Evolutionary conservation across 2,797 vertebrate genomes (phyloP).

Genomic region (Balearica regulorum): DNA sequence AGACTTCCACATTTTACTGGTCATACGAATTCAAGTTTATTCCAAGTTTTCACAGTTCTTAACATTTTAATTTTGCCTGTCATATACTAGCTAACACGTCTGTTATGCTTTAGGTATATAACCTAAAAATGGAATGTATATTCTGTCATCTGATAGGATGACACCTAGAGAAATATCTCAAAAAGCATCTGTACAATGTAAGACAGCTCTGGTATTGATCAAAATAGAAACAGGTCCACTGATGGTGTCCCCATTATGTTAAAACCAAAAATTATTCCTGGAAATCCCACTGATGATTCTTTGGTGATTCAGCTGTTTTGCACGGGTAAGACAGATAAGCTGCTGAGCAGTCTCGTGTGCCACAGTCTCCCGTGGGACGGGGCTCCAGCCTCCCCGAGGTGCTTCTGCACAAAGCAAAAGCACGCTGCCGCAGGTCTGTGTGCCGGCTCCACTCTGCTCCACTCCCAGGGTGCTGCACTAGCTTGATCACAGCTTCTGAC

Average conservation of each 20-base stretch:
- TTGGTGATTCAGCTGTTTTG: not conserved
- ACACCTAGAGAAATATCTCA: not conserved
- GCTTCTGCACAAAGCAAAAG: rapidly evolving
- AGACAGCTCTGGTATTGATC: not conserved
- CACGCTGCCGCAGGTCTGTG: rapidly evolving
- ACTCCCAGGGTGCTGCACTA: not conserved
- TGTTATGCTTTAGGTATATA: not conserved
- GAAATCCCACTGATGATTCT: not conserved
- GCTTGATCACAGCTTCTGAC: not conserved
- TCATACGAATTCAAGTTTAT: not conserved
- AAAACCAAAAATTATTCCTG: not conserved
- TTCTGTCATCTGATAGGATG: not conserved
- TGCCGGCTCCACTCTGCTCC: not conserved
- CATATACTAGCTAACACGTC: not conserved
- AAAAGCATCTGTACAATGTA: not conserved
- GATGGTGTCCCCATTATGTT: not conserved
- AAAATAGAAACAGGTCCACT: not conserved
- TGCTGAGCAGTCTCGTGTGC: not conserved
- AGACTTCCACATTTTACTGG: not conserved
- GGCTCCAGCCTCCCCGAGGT: not conserved
- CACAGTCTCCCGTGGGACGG: not conserved
- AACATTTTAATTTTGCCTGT: not conserved
- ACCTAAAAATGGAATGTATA: not conserved
- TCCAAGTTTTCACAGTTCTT: not conserved
- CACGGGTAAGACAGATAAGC: not conserved